These are phyloP conservation scores for Ellobius talpinus DNA, from an alignment of 2,113 vertebrate genomes.

Conservation along the genomic window DNA sequence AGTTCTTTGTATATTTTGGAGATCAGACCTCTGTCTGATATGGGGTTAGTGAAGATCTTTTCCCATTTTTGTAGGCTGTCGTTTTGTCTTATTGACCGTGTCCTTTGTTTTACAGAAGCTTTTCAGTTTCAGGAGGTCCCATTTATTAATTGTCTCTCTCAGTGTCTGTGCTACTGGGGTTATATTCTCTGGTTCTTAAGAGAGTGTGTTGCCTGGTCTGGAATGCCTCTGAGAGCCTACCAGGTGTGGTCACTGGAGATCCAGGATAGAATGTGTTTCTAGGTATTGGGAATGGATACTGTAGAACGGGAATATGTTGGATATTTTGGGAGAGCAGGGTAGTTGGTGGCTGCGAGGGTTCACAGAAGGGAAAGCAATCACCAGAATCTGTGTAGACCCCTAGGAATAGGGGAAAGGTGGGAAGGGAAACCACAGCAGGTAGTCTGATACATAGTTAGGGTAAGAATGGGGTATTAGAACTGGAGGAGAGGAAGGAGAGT, in stretches of 20 bases:
- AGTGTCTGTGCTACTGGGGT: no score
- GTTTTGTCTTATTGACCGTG: no score
- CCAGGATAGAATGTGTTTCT: neutral
- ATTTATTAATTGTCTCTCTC: no score
- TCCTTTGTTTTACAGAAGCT: no score
- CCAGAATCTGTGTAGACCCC: neutral
- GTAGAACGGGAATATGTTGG: neutral
- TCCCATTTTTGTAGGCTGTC: no score
- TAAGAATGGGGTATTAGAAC: neutral
- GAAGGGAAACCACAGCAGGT: neutral
- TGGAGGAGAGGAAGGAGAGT: neutral
- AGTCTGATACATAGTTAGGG: neutral
- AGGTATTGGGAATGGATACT: neutral
- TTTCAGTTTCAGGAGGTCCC: no score
- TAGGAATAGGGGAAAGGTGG: neutral
- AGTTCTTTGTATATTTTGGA: no score
- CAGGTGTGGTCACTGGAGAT: neutral
- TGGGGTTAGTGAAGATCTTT: no score
- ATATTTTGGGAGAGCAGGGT: rapidly evolving
- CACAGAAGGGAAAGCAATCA: neutral
- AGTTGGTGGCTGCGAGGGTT: neutral
- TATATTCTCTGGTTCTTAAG: neutral
- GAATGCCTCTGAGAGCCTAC: neutral
- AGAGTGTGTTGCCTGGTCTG: neutral
- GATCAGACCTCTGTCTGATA: no score